Base-by-base conservation (phyloP, 1,140 invertebrate species). In the Cylas formicarius region DNA sequence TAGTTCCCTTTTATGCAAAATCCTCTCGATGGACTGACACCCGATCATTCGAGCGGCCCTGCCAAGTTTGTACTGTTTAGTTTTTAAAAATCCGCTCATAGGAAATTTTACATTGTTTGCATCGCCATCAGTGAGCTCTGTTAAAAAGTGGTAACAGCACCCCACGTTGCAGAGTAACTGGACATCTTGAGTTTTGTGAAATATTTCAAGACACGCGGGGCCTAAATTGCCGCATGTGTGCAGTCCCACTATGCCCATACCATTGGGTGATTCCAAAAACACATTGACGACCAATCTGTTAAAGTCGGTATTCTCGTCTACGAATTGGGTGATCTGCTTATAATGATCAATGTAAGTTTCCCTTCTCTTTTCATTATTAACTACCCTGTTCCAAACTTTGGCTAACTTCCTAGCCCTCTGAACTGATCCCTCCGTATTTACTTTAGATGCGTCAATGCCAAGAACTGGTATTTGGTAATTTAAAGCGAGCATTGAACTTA, bases 171-270 rank as follows among this genome's bases (percentile, higher is more conserved):
- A 82, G 0, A 92, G 56, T 0, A 73, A 72, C 45, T 67, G 70
- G 4, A 81, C 74, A 14, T 70, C 58, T 1, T 67, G 43, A 54
- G 75, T 75, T 10, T 68, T 55, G 16, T 73, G 58, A 62, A 91
- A 95, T 10, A 89, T 71, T 55, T 79, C 74, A 1, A 94, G 67
- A 44, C 82, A 77, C 4, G 80, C 79, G 4, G 86, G 68, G 1
- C 82, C 80, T 3, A 95, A 68, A 64, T 88, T 80, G 1, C 92
- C 91, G 70, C 91, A 95, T 0, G 90, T 91, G 62, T 95, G 91
- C 6, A 95, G 68, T 3, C 91, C 91, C 53, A 78, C 70, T 14
- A 88, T 54, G 37, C 78, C 71, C 33, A 82, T 68, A 37, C 65
- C 57, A 7, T 34, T 48, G 14, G 54, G 27, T 9, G 46, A 37